These are phyloP conservation scores for Haemorhous mexicanus DNA, from an alignment of 2,113 vertebrate genomes.

Conservation along the genomic window DNA sequence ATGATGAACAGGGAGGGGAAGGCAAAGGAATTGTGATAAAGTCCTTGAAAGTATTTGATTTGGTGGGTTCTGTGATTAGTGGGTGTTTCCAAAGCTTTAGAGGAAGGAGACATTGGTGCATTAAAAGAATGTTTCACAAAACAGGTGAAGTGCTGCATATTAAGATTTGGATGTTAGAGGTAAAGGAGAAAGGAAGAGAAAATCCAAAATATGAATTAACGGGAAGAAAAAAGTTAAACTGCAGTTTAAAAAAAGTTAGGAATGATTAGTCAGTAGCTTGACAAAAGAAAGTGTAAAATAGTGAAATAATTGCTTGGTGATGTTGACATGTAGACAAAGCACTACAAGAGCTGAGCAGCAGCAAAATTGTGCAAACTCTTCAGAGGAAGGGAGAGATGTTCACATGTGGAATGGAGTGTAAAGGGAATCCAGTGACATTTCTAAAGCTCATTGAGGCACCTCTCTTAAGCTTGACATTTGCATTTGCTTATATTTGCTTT, in stretches of 20 bases:
- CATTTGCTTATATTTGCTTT: neutral
- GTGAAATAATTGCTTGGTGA: neutral
- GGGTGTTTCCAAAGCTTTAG: neutral
- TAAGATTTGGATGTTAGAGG: neutral
- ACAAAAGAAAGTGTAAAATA: neutral
- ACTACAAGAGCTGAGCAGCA: neutral
- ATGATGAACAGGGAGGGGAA: neutral
- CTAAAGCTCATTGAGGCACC: slow-evolving; percentile 1
- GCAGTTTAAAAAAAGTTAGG: fast-evolving
- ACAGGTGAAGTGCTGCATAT: neutral
- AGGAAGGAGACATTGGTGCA: neutral
- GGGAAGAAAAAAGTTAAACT: neutral
- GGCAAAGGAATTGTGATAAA: neutral
- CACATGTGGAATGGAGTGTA: neutral
- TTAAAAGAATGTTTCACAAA: neutral
- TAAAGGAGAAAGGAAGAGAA: neutral
- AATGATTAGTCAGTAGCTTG: neutral
- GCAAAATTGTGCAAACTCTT: neutral
- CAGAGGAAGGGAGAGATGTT: neutral
- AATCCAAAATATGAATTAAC: neutral
- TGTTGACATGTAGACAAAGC: neutral
- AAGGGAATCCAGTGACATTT: slow-evolving; percentile 49
- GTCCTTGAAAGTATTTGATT: neutral
- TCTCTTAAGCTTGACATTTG: slow-evolving; percentile 29
- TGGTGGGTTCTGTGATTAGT: neutral